Evolutionary conservation across 2,113 vertebrate species (phyloP), one percentile per base, ranked within the genome.

Genomic region (Gobius niger): DNA sequence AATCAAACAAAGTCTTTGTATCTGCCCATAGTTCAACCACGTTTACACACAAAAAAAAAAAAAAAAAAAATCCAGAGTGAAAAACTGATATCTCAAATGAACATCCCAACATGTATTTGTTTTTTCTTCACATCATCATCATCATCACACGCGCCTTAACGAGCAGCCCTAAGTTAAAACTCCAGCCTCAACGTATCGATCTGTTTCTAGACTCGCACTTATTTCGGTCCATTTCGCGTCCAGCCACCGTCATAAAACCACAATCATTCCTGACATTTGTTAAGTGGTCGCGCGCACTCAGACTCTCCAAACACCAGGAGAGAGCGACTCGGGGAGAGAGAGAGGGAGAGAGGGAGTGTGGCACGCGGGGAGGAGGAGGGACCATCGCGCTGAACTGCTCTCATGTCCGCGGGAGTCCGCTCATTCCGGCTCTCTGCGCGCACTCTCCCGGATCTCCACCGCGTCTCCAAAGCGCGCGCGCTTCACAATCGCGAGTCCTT

Each of bases 191-290:
- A n/a, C n/a, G n/a, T n/a, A n/a, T n/a, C n/a, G n/a, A n/a, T n/a
- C n/a, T n/a, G n/a, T n/a, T n/a, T n/a, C n/a, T n/a, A n/a, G 54
- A 7, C 40, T 5, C 14, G 57, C 14, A 41, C 57, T 60, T 60
- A 10, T 16, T 42, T n/a, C 57, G 42, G 7, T 14, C 57, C 40
- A 60, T 5, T n/a, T 34, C 57, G 34, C 57, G 14, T 34, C 34
- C 15, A 59, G 41, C 56, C 56, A 14, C 56, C 56, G 34, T 12
- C 57, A 60, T 42, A 42, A 60, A 60, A 60, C 57, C 40, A 34
- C 57, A 60, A 60, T 60, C 57, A 60, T 60, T 42, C 57, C 34
- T 60, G 57, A 60, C 57, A 60, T 60, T 60, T 60, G 40, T n/a
- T 60, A 60, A 60, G 57, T 60, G 57, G 57, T 40, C 57, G 8